Evolutionary conservation across 2,113 vertebrate species (phyloP), one percentile per base, ranked within the genome.

Genomic region (Peromyscus maniculatus): DNA sequence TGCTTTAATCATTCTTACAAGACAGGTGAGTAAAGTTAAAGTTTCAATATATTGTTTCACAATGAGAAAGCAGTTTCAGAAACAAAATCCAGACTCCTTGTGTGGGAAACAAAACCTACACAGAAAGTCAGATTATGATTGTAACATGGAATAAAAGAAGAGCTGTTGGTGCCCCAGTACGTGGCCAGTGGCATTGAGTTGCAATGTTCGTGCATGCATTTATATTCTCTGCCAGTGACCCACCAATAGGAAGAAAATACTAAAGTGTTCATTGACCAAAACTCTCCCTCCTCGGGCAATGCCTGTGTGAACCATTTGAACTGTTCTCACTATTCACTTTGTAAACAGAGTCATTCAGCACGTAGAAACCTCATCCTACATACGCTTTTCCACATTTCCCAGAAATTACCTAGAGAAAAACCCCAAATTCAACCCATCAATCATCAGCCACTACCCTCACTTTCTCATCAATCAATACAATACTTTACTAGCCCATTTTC

Each of bases 1-100:
- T 91, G 49, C 31, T 87, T 91, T 79, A 91, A 95, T 62, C 52
- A 96, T 79, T 28, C 28, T 97, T 89, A 64, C 1, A 57, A 97
- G 33, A 89, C 10, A 77, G 39, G 64, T 43, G 0, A 94, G 91
- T 87, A 95, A 96, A 87, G 87, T 86, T 43, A 78, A n/a, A 88
- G 52, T 67, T 36, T 31, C 12, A 69, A 31, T 72, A 87, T 26
- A 79, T n/a, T 91, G 52, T 62, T 94, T 95, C 74, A 78, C 66
- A 89, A 31, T 10, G n/a, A 94, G 78, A 93, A 93, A 78, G 74
- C 46, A 83, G 24, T 89, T 59, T 94, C 1, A 80, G n/a, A 95
- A 52, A 75, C 3, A 80, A 52, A 4, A 7, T 59, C 66, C 33
- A 59, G 7, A 91, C 31, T 86, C 49, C 36, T 31, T 71, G 5